phyloP scores from a whole-genome alignment of 2,113 vertebrate species.

The Gnathonemus longibarbis region DNA sequence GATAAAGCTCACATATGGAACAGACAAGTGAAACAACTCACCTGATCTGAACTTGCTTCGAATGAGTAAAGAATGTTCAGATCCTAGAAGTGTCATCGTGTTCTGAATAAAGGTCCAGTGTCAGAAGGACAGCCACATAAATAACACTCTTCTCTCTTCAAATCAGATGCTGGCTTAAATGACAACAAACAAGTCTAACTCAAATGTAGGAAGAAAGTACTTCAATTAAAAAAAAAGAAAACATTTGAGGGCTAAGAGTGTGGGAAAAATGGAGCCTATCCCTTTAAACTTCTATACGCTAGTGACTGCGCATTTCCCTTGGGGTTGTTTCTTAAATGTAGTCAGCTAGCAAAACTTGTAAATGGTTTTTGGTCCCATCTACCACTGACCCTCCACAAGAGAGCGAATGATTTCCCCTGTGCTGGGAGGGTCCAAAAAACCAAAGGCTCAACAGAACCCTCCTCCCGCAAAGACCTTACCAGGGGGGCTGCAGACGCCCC shows the following conservation, averaged over 20 bases:
- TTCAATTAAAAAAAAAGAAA: constrained; percentile 38
- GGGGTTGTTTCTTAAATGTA: constrained; percentile 35
- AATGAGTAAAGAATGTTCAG: constrained; percentile 95
- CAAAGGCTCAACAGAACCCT: constrained; percentile 59
- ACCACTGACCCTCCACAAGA: constrained; percentile 64
- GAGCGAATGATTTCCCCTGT: constrained; percentile 66
- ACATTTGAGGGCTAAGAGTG: neutral
- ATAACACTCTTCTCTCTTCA: constrained; percentile 30
- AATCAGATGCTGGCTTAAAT: constrained; percentile 58
- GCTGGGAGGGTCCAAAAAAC: constrained; percentile 63
- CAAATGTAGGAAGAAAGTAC: constrained; percentile 34
- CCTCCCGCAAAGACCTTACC: constrained; percentile 57
- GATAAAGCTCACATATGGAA: neutral
- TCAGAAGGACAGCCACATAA: constrained; percentile 48
- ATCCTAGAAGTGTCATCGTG: constrained; percentile 95
- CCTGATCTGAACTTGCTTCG: constrained; percentile 99
- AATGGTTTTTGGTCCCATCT: constrained; percentile 71
- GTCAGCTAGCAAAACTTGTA: constrained; percentile 37
- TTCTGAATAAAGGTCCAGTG: constrained; percentile 65
- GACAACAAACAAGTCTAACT: constrained; percentile 43
- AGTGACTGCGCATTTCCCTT: constrained; percentile 25
- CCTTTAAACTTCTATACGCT: constrained; percentile 9
- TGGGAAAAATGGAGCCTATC: constrained; percentile 1
- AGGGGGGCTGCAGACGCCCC: constrained; percentile 52
- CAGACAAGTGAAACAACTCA: constrained; percentile 59